phyloP scores from a whole-genome alignment of 2,888 invertebrate genomes.

The Drosophila merina region DNA sequence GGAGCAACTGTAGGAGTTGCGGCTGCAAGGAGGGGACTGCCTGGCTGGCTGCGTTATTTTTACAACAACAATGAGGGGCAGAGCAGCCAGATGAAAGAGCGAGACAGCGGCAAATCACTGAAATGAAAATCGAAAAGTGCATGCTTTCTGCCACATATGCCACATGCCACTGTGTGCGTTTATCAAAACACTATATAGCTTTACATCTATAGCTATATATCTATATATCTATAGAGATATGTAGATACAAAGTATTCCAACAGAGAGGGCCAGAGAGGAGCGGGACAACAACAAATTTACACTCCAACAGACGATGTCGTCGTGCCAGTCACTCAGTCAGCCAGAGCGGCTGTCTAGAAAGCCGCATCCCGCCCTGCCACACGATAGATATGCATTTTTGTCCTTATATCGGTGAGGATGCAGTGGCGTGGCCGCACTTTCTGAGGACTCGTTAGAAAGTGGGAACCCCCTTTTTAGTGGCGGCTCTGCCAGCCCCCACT shows the following conservation, averaged over 20 bases:
- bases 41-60: slow-evolving; percentile 77
- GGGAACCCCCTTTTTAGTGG: not conserved
- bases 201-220: too few species aligned
- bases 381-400: slow-evolving; percentile 20
- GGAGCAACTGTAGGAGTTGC: not conserved
- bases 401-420: slow-evolving; percentile 19
- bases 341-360: slow-evolving; percentile 62
- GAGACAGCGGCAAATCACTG: slow-evolving; percentile 48
- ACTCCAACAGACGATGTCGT: slow-evolving; percentile 63
- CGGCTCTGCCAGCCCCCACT: slow-evolving; percentile 22
- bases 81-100: slow-evolving; percentile 28
- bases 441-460: not conserved
- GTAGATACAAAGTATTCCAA: slow-evolving; percentile 47
- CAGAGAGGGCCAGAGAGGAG: slow-evolving; percentile 6
- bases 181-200: slow-evolving; percentile 45
- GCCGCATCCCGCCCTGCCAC: slow-evolving; percentile 12
- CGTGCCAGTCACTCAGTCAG: slow-evolving; percentile 76
- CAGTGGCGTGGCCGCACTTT: not conserved
- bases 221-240: too few species aligned
- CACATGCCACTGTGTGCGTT: slow-evolving; percentile 22
- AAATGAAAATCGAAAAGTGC: slow-evolving; percentile 76
- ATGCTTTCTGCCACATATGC: slow-evolving; percentile 44
- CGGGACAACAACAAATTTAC: slow-evolving; percentile 67
- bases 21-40: not conserved
- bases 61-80: slow-evolving; percentile 69